Conservation (phyloP, 2,113 vertebrate species). For the Aldabrachelys gigantea region DNA sequence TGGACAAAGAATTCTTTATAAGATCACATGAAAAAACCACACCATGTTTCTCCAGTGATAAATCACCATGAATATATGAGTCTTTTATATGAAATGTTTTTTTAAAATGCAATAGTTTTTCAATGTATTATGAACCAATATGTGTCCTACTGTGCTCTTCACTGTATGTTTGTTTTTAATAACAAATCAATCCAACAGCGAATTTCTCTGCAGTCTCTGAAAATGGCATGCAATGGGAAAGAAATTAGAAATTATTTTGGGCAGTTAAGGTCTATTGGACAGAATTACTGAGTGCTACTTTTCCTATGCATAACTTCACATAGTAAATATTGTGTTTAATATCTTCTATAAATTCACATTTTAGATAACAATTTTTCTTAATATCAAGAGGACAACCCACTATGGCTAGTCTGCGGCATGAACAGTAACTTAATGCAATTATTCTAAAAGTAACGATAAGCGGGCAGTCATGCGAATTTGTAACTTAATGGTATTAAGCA, state of each 20-base stretch:
- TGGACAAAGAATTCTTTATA: not conserved
- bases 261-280: not conserved
- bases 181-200: not conserved
- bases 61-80: not conserved
- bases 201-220: slow-evolving; percentile 3
- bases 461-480: slow-evolving; percentile 66
- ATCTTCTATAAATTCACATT: slow-evolving; percentile 19
- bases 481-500: slow-evolving; percentile 67
- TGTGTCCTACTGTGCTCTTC: not conserved
- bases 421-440: slow-evolving; percentile 68
- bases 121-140: not conserved
- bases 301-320: not conserved
- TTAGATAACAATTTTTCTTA: slow-evolving; percentile 52
- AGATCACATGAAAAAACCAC: not conserved
- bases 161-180: not conserved
- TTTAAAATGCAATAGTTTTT: not conserved
- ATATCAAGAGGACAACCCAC: slow-evolving; percentile 60
- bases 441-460: slow-evolving; percentile 51
- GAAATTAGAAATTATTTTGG: not conserved
- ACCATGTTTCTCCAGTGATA: not conserved
- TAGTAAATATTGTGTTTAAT: slow-evolving; percentile 36
- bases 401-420: slow-evolving; percentile 39
- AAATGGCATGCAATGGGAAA: not conserved
- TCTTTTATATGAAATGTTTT: not conserved
- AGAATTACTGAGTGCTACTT: not conserved